Conservation (phyloP, 2,113 vertebrate genomes). For the Natator depressus region DNA sequence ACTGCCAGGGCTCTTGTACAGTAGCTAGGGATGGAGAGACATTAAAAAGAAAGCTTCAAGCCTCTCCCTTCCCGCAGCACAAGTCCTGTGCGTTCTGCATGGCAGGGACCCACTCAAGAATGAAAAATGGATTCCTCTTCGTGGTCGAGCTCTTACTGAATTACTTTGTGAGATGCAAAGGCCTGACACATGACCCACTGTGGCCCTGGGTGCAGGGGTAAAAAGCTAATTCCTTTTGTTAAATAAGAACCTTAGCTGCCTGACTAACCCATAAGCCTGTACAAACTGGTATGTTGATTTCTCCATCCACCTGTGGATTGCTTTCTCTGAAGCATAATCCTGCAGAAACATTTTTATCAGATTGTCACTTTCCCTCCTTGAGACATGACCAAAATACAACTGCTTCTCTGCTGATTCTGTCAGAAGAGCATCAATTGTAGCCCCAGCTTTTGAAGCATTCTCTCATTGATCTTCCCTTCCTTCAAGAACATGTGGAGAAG, state of each 20-base stretch:
- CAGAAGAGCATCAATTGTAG: constrained; percentile 16
- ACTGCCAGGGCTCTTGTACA: background rate
- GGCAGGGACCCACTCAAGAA: background rate
- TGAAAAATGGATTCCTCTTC: background rate
- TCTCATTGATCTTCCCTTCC: constrained; percentile 28
- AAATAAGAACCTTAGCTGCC: background rate
- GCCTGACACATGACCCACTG: background rate
- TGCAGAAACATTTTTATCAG: background rate
- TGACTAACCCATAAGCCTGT: background rate
- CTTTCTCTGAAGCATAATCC: constrained; percentile 30
- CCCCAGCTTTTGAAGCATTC: constrained; percentile 42
- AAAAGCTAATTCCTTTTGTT: constrained; percentile 9
- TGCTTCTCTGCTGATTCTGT: background rate
- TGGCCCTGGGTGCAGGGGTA: background rate
- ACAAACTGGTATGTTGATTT: background rate
- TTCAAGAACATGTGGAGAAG: constrained; percentile 39
- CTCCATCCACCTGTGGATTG: background rate
- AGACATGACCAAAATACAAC: constrained; percentile 6
- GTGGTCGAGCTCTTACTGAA: background rate
- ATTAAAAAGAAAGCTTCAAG: background rate
- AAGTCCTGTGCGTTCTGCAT: background rate
- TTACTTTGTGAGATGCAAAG: background rate
- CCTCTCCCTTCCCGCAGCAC: background rate
- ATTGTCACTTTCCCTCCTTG: constrained; percentile 16
- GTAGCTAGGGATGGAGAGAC: background rate